Evolutionary conservation across 2,888 invertebrate species (phyloP), one percentile per base, ranked within the genome.

Genomic region (Deroplatys truncata): DNA sequence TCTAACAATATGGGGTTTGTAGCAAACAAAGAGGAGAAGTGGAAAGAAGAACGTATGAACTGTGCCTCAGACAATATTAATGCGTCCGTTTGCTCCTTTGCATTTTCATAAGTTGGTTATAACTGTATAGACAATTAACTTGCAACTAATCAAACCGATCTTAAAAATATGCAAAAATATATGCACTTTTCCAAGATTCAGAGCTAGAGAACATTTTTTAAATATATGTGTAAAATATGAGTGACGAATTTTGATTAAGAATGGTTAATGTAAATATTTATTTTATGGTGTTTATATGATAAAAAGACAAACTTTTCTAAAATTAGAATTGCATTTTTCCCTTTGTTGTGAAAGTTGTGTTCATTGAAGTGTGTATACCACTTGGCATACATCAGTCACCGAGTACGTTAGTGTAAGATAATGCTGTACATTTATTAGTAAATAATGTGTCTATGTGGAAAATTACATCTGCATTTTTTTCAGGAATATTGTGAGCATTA

Each of bases 251-350:
- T 85, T 85, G 85, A 49, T 84, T 25, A 89, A 82, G 25, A 83
- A 84, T 31, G 84, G 43, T 43, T 84, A 85, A 82, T 89, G 89
- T 89, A 89, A 49, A 89, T 90, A 90, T 88, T 89, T 89, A 90
- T 88, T 90, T 85, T 89, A 83, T 88, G 90, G 87, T 89, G 89
- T 89, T 89, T 85, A 82, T 89, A 85, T 84, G 9, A 88, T 88
- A 88, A 83, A 29, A 43, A 16, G 28, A 89, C 84, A 82, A 84
- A 72, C 28, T 89, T 84, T 85, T 85, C 43, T 84, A 25, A 28
- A 85, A 49, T 28, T 49, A 56, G 28, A 28, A n/a, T 43, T 85
- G 43, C n/a, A 85, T 28, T 29, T 72, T 86, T 86, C 82, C 72
- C 43, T 72, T 20, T 85, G 31, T 85, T 86, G 86, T 86, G 28